These are phyloP conservation scores for Pseudococcus viburni DNA, from an alignment of 2,888 invertebrate species.

Conservation along the genomic window DNA sequence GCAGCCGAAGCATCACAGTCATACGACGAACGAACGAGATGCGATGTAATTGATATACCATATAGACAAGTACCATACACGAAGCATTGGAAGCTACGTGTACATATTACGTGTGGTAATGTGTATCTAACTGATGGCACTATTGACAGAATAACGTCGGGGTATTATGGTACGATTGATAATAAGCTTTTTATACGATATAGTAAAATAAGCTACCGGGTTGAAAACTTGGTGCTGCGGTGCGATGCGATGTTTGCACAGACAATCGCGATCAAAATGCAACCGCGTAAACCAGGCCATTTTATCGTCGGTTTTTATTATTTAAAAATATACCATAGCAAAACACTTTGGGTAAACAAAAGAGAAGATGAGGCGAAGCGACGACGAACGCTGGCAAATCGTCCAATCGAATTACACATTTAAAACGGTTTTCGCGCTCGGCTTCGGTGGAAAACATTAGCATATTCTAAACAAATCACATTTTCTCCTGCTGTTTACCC, in stretches of 20 bases:
- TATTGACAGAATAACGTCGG: background rate
- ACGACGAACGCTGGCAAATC: constrained; percentile 25
- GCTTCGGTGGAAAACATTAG: constrained; percentile 29
- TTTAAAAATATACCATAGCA: constrained; percentile 41
- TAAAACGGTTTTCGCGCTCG: constrained; percentile 51
- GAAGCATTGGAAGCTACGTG: background rate
- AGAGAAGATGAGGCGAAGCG: background rate
- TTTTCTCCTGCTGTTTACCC: constrained; percentile 56
- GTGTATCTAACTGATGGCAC: background rate
- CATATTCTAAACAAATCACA: constrained; percentile 54
- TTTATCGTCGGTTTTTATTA: constrained; percentile 36
- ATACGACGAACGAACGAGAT: too few relatives aligned
- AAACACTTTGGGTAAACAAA: constrained; percentile 48
- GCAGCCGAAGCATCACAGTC: too few relatives aligned
- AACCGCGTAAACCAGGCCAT: constrained; percentile 34
- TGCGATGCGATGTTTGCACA: too few relatives aligned
- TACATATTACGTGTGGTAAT: constrained; percentile 4
- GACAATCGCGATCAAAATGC: background rate
- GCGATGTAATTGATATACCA: constrained; percentile 8
- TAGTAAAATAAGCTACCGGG: background rate
- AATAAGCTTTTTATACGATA: constrained; percentile 20
- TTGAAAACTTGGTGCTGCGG: background rate
- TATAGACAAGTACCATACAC: background rate
- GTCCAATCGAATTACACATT: constrained; percentile 57
- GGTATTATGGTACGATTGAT: constrained; percentile 21